Conservation (phyloP, 2,797 vertebrate genomes). For the Anisognathus igniventris region DNA sequence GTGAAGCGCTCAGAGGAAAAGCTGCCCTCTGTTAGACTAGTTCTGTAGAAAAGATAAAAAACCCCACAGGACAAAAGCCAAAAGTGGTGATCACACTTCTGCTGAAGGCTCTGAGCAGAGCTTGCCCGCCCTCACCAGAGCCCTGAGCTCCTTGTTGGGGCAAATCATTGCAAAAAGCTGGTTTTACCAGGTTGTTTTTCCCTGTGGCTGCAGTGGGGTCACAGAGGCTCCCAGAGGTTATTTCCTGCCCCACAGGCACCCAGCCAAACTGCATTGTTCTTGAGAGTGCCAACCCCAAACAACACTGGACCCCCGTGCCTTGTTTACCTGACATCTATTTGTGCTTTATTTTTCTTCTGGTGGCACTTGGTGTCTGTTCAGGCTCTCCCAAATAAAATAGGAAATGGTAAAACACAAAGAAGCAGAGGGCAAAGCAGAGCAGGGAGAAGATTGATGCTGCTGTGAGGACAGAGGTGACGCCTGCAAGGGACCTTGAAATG, state of each 20-base stretch:
- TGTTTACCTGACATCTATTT: background rate
- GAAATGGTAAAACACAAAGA: background rate
- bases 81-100: background rate
- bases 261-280: background rate
- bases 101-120: background rate
- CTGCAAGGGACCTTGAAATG: background rate
- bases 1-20: background rate
- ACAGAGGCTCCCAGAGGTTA: background rate
- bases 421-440: background rate
- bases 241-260: background rate
- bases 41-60: background rate
- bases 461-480: background rate
- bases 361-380: background rate
- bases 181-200: constrained; percentile 4
- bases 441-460: background rate
- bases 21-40: background rate
- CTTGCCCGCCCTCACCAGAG: background rate
- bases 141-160: background rate
- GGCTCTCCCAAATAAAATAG: background rate
- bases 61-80: background rate
- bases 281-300: constrained; percentile 7
- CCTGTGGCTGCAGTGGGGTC: background rate
- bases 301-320: background rate
- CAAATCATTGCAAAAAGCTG: background rate
- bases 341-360: background rate